phyloP scores from a whole-genome alignment of 2,888 invertebrate genomes.

The Drosophila merina region DNA sequence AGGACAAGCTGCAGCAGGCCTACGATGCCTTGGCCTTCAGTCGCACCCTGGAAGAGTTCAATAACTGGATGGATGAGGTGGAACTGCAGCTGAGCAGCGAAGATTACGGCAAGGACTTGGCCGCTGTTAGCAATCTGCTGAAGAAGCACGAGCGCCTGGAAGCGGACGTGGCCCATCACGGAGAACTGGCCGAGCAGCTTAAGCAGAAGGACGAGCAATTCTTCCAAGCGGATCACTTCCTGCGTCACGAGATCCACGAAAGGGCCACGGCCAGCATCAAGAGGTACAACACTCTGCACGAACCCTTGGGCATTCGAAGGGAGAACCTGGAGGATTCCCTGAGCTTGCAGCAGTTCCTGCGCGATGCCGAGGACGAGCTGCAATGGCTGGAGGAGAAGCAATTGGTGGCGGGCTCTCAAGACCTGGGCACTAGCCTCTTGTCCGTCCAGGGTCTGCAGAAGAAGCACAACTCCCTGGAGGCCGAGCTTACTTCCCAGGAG shows the following conservation, averaged over 20 bases:
- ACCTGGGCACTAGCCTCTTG: conserved; percentile 87
- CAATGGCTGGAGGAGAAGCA: conserved; percentile 94
- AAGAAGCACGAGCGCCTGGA: conserved; percentile 93
- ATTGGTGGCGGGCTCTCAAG: conserved; percentile 88
- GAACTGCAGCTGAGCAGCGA: conserved; percentile 88
- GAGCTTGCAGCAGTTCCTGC: conserved; percentile 93
- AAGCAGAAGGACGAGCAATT: conserved; percentile 92
- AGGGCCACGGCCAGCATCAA: conserved; percentile 88
- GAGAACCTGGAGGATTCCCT: conserved; percentile 97
- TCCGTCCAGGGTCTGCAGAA: conserved; percentile 95
- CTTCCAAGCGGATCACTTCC: conserved; percentile 92
- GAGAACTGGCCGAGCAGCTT: conserved; percentile 91
- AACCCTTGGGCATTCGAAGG: conserved; percentile 94
- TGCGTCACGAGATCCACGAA: conserved; percentile 93
- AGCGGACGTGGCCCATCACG: conserved; percentile 92
- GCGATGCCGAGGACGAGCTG: conserved; percentile 96
- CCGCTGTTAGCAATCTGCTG: conserved; percentile 92
- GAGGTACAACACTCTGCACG: conserved; percentile 91
- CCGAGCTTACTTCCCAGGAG: conserved; percentile 93
- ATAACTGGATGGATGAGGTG: conserved; percentile 95
- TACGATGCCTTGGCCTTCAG: conserved; percentile 95
- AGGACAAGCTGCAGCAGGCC: conserved; percentile 93
- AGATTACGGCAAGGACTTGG: conserved; percentile 92
- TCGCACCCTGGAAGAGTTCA: conserved; percentile 95
- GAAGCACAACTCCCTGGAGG: conserved; percentile 96